Conservation (phyloP, 2,113 vertebrate species). For the Mugil cephalus region DNA sequence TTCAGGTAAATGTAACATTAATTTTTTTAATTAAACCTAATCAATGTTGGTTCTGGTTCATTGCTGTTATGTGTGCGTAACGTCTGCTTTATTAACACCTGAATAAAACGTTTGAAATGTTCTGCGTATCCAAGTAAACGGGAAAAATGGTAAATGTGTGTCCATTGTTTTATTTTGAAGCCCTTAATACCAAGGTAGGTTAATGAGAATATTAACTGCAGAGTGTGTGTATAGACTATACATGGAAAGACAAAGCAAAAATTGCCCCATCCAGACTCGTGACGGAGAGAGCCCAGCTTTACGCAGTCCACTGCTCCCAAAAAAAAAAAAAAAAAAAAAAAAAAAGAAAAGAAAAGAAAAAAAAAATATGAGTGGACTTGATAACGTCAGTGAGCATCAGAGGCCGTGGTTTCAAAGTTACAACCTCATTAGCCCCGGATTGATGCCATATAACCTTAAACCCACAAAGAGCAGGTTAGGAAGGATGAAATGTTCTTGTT, state of each 20-base stretch:
- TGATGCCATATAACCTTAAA: conserved; percentile 73
- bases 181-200: background rate
- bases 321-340: conserved; percentile 5
- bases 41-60: background rate
- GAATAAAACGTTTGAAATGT: background rate
- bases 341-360: conserved; percentile 16
- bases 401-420: conserved; percentile 62
- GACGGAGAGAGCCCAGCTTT: background rate
- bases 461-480: conserved; percentile 54
- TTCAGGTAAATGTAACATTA: background rate
- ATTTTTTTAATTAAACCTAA: background rate
- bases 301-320: conserved; percentile 14
- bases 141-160: background rate
- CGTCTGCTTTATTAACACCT: background rate
- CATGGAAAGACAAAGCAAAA: too few species aligned
- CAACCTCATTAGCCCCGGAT: conserved; percentile 67
- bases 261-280: too few species aligned
- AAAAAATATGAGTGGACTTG: background rate
- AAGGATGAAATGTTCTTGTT: conserved; percentile 80
- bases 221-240: background rate
- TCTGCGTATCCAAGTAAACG: background rate
- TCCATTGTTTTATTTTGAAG: background rate
- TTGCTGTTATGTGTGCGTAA: background rate
- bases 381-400: conserved; percentile 31
- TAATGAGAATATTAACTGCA: background rate